Evolutionary conservation across 2,888 invertebrate genomes (phyloP).

Genomic region (Augiades crinisus): DNA sequence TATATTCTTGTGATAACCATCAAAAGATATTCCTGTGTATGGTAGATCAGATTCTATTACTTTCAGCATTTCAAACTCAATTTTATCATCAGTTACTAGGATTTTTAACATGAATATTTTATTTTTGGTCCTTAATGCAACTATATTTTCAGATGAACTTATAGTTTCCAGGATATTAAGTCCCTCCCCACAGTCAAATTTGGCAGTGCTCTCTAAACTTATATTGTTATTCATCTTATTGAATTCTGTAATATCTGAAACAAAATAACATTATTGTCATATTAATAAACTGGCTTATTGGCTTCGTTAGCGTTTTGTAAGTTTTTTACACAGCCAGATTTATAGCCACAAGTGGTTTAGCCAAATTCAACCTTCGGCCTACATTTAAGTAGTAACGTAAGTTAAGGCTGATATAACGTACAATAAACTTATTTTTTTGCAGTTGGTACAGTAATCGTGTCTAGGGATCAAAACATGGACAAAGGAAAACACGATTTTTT

Average conservation of each 20-base stretch:
- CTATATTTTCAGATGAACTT: constrained; percentile 47
- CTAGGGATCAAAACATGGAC: too few relatives aligned
- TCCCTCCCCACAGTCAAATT: constrained; percentile 51
- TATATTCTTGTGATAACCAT: constrained; percentile 61
- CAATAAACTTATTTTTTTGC: too few relatives aligned
- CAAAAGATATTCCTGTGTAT: constrained; percentile 66
- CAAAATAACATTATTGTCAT: too few relatives aligned
- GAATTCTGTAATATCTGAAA: constrained; percentile 61
- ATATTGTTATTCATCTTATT: constrained; percentile 43
- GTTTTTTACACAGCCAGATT: too few relatives aligned
- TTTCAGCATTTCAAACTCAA: constrained; percentile 52
- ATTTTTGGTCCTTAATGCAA: constrained; percentile 59
- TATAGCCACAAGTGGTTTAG: too few relatives aligned
- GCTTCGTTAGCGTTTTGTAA: too few relatives aligned
- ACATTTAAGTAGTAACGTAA: too few relatives aligned
- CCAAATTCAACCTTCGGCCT: too few relatives aligned
- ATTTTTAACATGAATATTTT: constrained; percentile 61
- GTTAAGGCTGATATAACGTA: too few relatives aligned
- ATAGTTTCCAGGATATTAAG: constrained; percentile 64
- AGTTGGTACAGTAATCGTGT: too few relatives aligned
- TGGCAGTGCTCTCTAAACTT: constrained; percentile 39
- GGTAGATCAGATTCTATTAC: constrained; percentile 54
- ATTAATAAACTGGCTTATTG: too few relatives aligned
- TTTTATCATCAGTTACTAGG: constrained; percentile 34
- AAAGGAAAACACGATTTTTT: too few relatives aligned